These are phyloP conservation scores for Conopomorpha cramerella DNA, from an alignment of 1,140 invertebrate genomes.

Conservation along the genomic window DNA sequence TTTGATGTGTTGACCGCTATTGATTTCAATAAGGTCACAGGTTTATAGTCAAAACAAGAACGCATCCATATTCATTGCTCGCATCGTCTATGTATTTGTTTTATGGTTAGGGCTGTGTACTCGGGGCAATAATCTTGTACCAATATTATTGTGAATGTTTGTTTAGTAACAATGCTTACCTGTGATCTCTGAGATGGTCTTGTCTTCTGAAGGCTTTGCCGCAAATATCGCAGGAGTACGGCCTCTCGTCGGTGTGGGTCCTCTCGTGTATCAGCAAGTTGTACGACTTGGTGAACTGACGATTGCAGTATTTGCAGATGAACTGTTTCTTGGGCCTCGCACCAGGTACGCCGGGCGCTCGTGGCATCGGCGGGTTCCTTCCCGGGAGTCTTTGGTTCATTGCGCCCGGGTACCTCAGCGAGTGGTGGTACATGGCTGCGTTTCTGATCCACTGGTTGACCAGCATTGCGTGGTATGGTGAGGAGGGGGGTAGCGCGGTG, in stretches of 20 bases:
- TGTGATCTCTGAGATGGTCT: conserved; percentile 91
- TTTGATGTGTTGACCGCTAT: conserved; percentile 12
- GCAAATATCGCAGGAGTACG: conserved; percentile 94
- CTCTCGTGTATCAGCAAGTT: conserved; percentile 94
- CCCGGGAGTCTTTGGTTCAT: conserved; percentile 50
- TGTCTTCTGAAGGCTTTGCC: conserved; percentile 93
- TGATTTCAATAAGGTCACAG: conserved; percentile 10
- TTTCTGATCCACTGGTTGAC: conserved; percentile 76
- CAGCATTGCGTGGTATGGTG: conserved; percentile 58
- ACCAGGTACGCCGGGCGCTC: conserved; percentile 62
- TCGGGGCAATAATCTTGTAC: too few species aligned
- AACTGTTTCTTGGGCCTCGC: conserved; percentile 88
- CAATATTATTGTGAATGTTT: too few species aligned
- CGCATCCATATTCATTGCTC: too few species aligned
- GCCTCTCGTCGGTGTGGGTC: conserved; percentile 94
- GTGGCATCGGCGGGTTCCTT: conserved; percentile 58
- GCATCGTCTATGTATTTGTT: too few species aligned
- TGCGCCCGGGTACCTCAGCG: conserved; percentile 44
- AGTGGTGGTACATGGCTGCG: conserved; percentile 67
- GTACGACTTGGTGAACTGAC: conserved; percentile 96
- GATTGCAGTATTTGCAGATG: conserved; percentile 93
- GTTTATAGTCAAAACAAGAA: too few species aligned
- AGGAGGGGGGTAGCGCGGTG: conserved; percentile 33
- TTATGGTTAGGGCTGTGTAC: too few species aligned
- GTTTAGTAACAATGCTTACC: conserved; percentile 67